Evolutionary conservation across 2,113 vertebrate genomes (phyloP).

Genomic region (Vimba vimba): DNA sequence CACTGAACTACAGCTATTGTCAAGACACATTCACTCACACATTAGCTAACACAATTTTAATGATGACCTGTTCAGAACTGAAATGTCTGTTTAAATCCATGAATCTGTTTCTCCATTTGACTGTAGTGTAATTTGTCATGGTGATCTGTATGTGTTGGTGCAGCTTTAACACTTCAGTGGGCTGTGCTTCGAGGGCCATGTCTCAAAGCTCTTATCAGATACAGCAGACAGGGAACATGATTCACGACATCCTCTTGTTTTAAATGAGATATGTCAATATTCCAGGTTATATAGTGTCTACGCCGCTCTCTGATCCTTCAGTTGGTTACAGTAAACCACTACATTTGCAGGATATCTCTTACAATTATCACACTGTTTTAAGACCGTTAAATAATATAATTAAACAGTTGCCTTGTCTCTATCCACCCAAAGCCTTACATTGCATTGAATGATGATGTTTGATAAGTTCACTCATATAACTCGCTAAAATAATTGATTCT

Average conservation of each 20-base stretch:
- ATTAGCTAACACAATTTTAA: conserved; percentile 30
- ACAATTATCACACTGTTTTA: not conserved
- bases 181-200: not conserved
- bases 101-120: conserved; percentile 11
- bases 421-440: too few species aligned
- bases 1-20: conserved; percentile 20
- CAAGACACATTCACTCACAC: conserved; percentile 30
- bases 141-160: conserved; percentile 3
- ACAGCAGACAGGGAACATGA: not conserved
- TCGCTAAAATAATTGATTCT: not conserved
- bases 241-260: not conserved
- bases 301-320: not conserved
- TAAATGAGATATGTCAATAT: not conserved
- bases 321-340: too few species aligned
- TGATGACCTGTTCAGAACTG: not conserved
- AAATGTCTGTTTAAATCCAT: conserved; percentile 21
- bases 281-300: not conserved
- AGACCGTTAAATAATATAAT: not conserved
- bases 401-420: not conserved
- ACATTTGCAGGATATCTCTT: not conserved
- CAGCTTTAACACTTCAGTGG: not conserved
- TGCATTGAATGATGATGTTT: not conserved
- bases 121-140: not conserved
- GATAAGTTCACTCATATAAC: not conserved
- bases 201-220: conserved; percentile 17